Evolutionary conservation across 2,888 invertebrate species (phyloP), one percentile per base, ranked within the genome.

Genomic region (Fragum fragum): DNA sequence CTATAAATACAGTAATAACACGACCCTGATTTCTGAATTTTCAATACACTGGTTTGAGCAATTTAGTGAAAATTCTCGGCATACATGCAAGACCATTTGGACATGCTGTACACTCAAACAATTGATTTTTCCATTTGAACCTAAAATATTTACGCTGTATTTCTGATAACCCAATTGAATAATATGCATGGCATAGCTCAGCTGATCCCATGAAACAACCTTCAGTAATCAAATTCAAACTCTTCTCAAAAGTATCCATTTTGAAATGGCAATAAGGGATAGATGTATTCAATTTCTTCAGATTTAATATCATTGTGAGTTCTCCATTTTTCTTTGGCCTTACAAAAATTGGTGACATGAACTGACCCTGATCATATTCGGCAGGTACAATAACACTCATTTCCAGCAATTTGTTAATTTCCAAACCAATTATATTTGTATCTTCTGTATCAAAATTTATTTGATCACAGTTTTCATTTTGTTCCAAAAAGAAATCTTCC

Each of bases 1-100:
- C 86, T 29, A 85, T 86, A 63, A 84, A 87, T n/a, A 77, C 76
- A 42, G 72, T 42, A 18, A 29, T 52, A n/a, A 70, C 53, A 53
- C 52, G 53, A n/a, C 70, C 53, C 16, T 28, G 26, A 26, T 6
- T 42, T 47, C 69, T n/a, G 9, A 69, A 26, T 69, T 42, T 47
- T 23, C 47, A 42, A 69, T 69, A 69, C 16, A 69, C 69, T 69
- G 69, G 69, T 42, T 69, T 69, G 3, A 69, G 26, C 21, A 69
- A 26, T 28, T 69, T 47, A 11, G 69, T 47, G 28, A 42, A 42
- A 18, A 47, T 26, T 23, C 69, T 5, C 6, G 52, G 66, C 18
- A n/a, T 39, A 36, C 39, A 32, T 18, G 36, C n/a, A 7, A 66
- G 3, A 18, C 66, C 66, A 36, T 66, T 66, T 2, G 66, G 36